These are phyloP conservation scores for Portunus trituberculatus DNA, from an alignment of 1,140 invertebrate genomes.

Conservation along the genomic window DNA sequence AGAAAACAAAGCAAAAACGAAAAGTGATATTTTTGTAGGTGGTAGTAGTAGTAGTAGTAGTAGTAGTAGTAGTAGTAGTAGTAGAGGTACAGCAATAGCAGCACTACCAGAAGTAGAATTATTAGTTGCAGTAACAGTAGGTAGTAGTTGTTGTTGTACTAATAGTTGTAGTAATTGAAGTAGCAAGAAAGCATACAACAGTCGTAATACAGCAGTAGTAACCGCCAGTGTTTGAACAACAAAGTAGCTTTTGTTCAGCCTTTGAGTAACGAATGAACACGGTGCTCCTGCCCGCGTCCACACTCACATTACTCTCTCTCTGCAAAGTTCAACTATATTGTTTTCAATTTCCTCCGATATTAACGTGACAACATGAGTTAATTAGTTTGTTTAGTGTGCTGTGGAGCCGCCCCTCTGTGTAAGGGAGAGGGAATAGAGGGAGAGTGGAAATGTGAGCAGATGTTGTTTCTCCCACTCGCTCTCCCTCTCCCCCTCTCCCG, in stretches of 20 bases:
- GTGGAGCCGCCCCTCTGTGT: background rate
- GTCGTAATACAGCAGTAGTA: no score
- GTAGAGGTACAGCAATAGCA: background rate
- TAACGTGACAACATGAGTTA: constrained; percentile 18
- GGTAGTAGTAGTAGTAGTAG: background rate
- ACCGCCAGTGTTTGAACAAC: no score
- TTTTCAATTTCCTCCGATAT: background rate
- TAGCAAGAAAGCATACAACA: no score
- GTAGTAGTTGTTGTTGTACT: no score
- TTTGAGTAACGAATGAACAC: no score
- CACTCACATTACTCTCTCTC: background rate
- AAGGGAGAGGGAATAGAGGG: background rate
- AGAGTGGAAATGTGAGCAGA: background rate
- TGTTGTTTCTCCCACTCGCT: background rate
- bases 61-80: background rate
- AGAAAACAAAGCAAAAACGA: background rate
- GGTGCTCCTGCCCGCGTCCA: no score
- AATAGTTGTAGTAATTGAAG: no score
- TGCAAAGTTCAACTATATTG: background rate
- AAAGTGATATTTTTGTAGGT: background rate
- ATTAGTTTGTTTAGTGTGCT: background rate
- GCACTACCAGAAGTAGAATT: no score
- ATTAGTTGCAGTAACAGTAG: no score
- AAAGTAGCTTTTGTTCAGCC: no score
- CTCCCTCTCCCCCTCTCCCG: background rate